A percentile compares a stretch with the other conserved stretches of the same genome.
These are phyloP conservation scores for Manis crassicaudata DNA, from an alignment of 2,797 vertebrate species.

Conservation along the genomic window DNA sequence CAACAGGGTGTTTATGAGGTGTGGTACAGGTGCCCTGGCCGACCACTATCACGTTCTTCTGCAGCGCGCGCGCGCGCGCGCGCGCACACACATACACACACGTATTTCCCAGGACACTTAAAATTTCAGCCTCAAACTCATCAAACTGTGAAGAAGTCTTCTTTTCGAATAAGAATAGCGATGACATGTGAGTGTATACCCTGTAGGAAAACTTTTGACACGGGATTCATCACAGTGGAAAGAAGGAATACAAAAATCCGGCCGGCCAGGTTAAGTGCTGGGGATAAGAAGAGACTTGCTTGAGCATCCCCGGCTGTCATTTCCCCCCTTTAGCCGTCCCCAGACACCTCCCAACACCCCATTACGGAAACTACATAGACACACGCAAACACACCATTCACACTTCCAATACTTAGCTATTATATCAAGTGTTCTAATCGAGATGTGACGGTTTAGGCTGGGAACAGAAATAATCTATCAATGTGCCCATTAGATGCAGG, in stretches of 20 bases:
- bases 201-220: constrained; percentile 68
- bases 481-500: neutral
- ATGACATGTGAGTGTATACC: neutral
- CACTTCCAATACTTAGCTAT: neutral
- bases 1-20: constrained; percentile 39
- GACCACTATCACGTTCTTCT: neutral
- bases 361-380: neutral
- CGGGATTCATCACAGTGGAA: constrained; percentile 35
- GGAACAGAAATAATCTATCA: constrained; percentile 8
- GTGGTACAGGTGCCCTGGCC: neutral
- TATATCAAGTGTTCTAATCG: constrained; percentile 5
- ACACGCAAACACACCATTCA: neutral
- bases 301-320: neutral
- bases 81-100: neutral
- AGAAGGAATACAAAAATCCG: neutral
- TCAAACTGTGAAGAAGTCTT: constrained; percentile 19
- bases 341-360: neutral
- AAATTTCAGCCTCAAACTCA: neutral
- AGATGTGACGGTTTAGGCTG: neutral
- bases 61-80: neutral
- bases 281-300: neutral
- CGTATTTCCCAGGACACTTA: neutral
- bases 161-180: constrained; percentile 24
- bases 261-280: constrained; percentile 33
- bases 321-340: neutral